A percentile compares a stretch with the other conserved stretches of the same genome.
These are phyloP conservation scores for Mirza zaza DNA, from an alignment of 2,113 vertebrate species.

Conservation along the genomic window DNA sequence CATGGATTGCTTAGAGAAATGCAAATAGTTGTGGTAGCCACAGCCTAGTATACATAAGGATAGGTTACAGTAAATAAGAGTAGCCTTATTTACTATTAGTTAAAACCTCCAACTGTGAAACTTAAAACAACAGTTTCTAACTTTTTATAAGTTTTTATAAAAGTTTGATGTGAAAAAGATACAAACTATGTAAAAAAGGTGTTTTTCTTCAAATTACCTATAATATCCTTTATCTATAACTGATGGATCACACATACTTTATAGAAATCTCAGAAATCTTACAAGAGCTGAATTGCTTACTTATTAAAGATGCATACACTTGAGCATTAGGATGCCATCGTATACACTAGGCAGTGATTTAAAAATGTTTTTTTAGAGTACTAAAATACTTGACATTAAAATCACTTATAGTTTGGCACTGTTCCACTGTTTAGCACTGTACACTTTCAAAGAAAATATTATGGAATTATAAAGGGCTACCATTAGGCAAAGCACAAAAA, in stretches of 20 bases:
- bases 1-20: neutral
- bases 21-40: neutral
- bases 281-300: neutral
- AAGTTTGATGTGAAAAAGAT: neutral
- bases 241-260: neutral
- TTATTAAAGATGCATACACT: neutral
- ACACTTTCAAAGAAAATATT: neutral
- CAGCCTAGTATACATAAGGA: neutral
- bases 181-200: neutral
- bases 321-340: neutral
- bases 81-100: neutral
- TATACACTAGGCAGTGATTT: neutral
- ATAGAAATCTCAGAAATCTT: neutral
- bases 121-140: too few species aligned
- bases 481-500: neutral
- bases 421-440: neutral
- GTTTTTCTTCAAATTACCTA: neutral
- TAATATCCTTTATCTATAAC: neutral
- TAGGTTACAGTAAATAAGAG: neutral
- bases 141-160: conserved; percentile 1
- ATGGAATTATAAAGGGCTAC: neutral
- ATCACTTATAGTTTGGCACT: neutral
- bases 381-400: neutral
- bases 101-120: neutral
- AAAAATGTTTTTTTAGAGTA: neutral